phyloP scores from a whole-genome alignment of 1,140 invertebrate species.

The Chironomus striatipennis region DNA sequence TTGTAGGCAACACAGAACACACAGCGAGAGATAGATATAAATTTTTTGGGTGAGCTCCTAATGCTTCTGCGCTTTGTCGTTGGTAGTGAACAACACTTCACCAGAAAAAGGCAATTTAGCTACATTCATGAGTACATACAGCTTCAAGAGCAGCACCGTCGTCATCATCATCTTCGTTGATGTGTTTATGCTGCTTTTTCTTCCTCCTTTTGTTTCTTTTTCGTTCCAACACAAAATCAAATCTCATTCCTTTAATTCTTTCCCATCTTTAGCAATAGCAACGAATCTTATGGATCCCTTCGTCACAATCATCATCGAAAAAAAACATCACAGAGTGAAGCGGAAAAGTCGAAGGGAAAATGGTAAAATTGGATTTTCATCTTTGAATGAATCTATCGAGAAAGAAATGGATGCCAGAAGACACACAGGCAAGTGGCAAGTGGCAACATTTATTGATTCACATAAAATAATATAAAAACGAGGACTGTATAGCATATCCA shows the following conservation, averaged over 20 bases:
- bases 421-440: background rate
- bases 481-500: background rate
- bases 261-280: too few relatives aligned
- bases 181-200: too few relatives aligned
- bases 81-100: background rate
- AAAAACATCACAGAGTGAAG: too few relatives aligned
- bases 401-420: conserved; percentile 11
- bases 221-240: too few relatives aligned
- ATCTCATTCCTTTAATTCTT: too few relatives aligned
- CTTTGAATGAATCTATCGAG: too few relatives aligned
- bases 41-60: conserved; percentile 16
- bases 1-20: background rate
- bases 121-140: background rate
- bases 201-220: too few relatives aligned
- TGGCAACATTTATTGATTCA: background rate
- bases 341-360: background rate
- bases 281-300: background rate
- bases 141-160: background rate
- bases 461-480: background rate
- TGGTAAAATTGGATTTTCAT: background rate
- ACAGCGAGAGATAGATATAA: background rate
- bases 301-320: background rate
- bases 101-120: background rate
- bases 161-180: too few relatives aligned
- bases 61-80: background rate